Percentiles rank a stretch among this genome's conserved stretches.
phyloP scores from a whole-genome alignment of 2,113 vertebrate species.

The Leptobrachium ailaonicum region DNA sequence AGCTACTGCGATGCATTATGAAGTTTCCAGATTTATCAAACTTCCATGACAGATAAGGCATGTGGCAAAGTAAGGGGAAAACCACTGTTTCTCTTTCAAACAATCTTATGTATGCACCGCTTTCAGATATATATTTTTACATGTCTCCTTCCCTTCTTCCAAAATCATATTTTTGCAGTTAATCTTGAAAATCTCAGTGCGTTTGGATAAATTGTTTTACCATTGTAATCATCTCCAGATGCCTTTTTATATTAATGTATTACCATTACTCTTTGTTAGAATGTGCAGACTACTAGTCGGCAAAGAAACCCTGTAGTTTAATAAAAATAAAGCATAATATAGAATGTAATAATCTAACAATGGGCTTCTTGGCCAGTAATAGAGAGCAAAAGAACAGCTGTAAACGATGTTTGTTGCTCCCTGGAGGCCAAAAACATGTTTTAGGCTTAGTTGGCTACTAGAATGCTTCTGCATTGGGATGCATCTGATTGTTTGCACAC shows the following conservation, averaged over 20 bases:
- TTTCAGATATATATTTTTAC: constrained; percentile 41
- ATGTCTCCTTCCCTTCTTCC: constrained; percentile 28
- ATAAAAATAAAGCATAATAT: neutral
- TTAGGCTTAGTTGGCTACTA: no score
- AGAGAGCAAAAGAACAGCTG: no score
- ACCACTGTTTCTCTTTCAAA: constrained; percentile 28
- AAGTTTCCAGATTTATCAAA: constrained; percentile 38
- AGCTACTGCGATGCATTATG: constrained; percentile 37
- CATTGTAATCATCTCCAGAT: constrained; percentile 33
- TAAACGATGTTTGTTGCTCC: no score
- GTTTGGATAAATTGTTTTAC: neutral
- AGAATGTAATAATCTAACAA: no score
- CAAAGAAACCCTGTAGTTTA: neutral
- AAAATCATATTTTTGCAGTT: constrained; percentile 37
- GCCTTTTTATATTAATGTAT: constrained; percentile 19
- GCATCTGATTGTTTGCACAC: no score
- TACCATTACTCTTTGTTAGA: constrained; percentile 2
- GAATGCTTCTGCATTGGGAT: no score
- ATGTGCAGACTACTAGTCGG: neutral
- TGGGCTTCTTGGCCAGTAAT: no score
- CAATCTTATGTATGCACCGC: constrained; percentile 26
- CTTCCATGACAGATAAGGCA: constrained; percentile 39
- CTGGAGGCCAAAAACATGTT: no score
- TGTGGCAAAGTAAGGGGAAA: neutral
- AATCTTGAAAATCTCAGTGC: constrained; percentile 33